A percentile compares a stretch with the other conserved stretches of the same genome.
These are phyloP conservation scores for Agapornis roseicollis DNA, from an alignment of 2,113 vertebrate species.

Conservation along the genomic window DNA sequence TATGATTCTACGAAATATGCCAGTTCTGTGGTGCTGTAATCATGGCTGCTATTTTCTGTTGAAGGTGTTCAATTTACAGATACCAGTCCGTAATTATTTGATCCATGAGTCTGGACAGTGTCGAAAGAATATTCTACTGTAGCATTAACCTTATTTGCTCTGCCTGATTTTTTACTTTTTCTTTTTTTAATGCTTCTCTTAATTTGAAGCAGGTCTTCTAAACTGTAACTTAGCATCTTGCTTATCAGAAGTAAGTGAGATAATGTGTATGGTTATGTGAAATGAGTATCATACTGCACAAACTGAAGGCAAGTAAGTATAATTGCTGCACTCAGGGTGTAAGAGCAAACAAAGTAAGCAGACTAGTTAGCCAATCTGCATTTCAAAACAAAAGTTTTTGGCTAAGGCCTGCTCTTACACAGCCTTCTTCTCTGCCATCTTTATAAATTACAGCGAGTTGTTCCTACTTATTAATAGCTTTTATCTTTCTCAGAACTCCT, in stretches of 20 bases:
- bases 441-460: background rate
- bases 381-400: background rate
- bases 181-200: background rate
- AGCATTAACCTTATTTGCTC: background rate
- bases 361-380: background rate
- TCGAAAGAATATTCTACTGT: background rate
- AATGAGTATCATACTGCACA: background rate
- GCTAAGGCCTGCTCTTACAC: background rate
- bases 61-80: background rate
- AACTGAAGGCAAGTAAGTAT: background rate
- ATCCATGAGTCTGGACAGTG: background rate
- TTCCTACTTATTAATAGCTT: background rate
- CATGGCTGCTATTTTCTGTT: background rate
- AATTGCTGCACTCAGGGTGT: background rate
- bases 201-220: background rate
- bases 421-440: background rate
- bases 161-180: background rate
- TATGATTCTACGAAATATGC: no score
- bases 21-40: background rate
- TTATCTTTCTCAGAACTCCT: background rate
- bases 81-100: background rate
- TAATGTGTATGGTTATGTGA: background rate
- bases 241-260: background rate
- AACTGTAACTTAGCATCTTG: background rate
- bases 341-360: background rate